Conservation (phyloP, 1,140 invertebrate species). For the Fopius arisanus region DNA sequence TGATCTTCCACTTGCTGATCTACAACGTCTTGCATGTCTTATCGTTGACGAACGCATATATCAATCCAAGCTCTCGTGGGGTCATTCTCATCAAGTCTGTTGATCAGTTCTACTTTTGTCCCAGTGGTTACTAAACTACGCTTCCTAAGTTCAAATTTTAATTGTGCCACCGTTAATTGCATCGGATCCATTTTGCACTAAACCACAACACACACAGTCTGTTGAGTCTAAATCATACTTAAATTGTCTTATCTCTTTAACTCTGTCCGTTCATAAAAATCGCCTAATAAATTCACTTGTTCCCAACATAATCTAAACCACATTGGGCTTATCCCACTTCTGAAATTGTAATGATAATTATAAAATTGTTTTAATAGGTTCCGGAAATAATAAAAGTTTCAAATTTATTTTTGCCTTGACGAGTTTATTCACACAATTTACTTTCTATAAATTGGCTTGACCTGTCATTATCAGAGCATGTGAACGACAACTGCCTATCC, state of each 20-base stretch:
- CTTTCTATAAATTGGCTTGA: too few relatives aligned
- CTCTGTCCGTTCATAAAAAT: too few relatives aligned
- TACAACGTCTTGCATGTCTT: not conserved
- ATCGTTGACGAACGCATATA: not conserved
- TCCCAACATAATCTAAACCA: not conserved
- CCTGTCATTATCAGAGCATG: too few relatives aligned
- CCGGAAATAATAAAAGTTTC: too few relatives aligned
- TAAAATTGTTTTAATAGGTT: too few relatives aligned
- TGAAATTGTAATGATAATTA: not conserved
- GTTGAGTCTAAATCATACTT: not conserved
- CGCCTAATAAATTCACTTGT: not conserved
- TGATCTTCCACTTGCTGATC: not conserved
- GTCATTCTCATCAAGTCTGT: not conserved
- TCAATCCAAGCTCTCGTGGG: not conserved
- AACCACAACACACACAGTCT: not conserved
- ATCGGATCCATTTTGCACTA: not conserved
- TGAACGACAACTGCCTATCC: too few relatives aligned
- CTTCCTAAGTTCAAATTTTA: not conserved
- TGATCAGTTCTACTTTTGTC: not conserved
- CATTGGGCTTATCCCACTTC: not conserved
- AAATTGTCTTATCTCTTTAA: not conserved
- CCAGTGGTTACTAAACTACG: not conserved
- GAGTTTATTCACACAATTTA: too few relatives aligned
- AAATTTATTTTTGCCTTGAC: too few relatives aligned
- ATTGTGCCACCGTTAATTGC: not conserved